Conservation (phyloP, 2,888 invertebrate species). For the Blastobasis adustella region DNA sequence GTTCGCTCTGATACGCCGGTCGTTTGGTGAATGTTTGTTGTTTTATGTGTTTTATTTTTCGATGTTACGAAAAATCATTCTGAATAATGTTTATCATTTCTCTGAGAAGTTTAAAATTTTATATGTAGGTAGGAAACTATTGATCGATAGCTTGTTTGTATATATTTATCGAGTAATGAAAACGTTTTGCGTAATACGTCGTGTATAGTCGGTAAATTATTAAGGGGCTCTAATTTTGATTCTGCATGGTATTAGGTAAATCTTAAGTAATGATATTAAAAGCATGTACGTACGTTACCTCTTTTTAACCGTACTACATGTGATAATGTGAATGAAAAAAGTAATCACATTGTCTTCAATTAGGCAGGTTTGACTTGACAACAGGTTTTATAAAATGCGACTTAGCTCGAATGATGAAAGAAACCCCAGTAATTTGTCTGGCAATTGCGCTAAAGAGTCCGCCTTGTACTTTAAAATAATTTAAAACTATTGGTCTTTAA, state of each 20-base stretch:
- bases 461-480: too few relatives aligned
- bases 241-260: too few relatives aligned
- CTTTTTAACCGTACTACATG: too few relatives aligned
- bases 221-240: background rate
- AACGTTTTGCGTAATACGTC: constrained; percentile 18
- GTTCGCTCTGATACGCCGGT: constrained; percentile 45
- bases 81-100: constrained; percentile 74
- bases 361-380: too few relatives aligned
- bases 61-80: constrained; percentile 59
- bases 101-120: constrained; percentile 42
- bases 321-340: too few relatives aligned
- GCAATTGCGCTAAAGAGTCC: too few relatives aligned
- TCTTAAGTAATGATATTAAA: too few relatives aligned
- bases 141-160: constrained; percentile 22
- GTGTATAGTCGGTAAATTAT: background rate
- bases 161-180: constrained; percentile 20
- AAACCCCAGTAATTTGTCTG: too few relatives aligned
- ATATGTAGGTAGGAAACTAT: constrained; percentile 15
- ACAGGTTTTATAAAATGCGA: background rate
- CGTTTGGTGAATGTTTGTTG: constrained; percentile 64
- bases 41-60: constrained; percentile 65
- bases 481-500: too few relatives aligned
- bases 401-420: too few relatives aligned
- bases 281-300: too few relatives aligned
- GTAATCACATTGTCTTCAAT: too few relatives aligned